Evolutionary conservation across 2,113 vertebrate species (phyloP).

Genomic region (Paedocypris sp.): DNA sequence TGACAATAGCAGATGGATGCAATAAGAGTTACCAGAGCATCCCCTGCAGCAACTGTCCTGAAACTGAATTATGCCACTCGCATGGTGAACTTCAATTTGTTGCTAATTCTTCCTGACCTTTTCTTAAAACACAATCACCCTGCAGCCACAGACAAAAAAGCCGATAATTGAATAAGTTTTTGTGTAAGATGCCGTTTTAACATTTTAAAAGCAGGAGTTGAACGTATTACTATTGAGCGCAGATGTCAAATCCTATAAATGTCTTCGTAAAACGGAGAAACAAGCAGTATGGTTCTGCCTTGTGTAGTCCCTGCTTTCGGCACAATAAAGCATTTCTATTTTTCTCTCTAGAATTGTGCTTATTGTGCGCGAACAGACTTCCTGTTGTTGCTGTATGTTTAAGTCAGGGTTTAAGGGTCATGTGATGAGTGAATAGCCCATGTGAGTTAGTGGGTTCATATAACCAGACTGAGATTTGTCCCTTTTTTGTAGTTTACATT

Average conservation of each 20-base stretch:
- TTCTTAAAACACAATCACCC: slow-evolving; percentile 45
- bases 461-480: too few relatives aligned
- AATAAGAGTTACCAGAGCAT: slow-evolving; percentile 21
- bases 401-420: slow-evolving; percentile 42
- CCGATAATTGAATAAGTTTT: slow-evolving; percentile 53
- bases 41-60: slow-evolving; percentile 4
- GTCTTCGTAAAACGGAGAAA: neutral
- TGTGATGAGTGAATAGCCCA: slow-evolving; percentile 54
- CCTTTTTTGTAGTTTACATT: too few relatives aligned
- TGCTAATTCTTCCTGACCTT: slow-evolving; percentile 44
- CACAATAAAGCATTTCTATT: neutral
- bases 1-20: neutral
- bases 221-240: slow-evolving; percentile 30
- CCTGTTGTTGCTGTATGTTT: slow-evolving; percentile 21
- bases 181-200: slow-evolving; percentile 32
- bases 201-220: slow-evolving; percentile 42
- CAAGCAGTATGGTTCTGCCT: neutral
- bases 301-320: neutral
- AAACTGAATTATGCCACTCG: slow-evolving; percentile 34
- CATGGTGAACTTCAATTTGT: slow-evolving; percentile 35
- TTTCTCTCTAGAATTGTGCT: neutral
- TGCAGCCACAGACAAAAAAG: slow-evolving; percentile 45
- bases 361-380: slow-evolving; percentile 1
- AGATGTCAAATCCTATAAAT: slow-evolving; percentile 35
- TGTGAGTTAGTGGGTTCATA: slow-evolving; percentile 30